Conservation (phyloP, 2,888 invertebrate genomes). For the Leptinotarsa peninsularis region DNA sequence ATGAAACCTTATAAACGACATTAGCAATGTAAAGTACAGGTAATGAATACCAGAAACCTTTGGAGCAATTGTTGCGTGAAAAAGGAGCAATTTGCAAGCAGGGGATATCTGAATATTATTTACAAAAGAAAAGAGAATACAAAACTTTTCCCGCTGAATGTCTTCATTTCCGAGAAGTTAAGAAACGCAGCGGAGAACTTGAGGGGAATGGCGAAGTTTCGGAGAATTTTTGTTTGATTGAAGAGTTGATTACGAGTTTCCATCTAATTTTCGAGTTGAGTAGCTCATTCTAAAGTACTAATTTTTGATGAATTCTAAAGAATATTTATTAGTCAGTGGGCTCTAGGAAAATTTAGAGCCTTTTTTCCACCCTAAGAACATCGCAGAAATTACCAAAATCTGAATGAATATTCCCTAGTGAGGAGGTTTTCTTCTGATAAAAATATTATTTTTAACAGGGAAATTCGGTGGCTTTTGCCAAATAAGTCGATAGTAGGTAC, state of each 20-base stretch:
- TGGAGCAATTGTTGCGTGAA: conserved; percentile 9
- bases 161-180: conserved; percentile 2
- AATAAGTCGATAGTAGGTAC: too few relatives aligned
- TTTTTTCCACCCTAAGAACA: too few relatives aligned
- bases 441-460: too few relatives aligned
- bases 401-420: neutral
- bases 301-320: neutral
- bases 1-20: neutral
- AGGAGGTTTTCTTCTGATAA: too few relatives aligned
- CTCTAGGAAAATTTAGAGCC: neutral
- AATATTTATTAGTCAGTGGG: neutral
- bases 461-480: too few relatives aligned
- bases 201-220: neutral
- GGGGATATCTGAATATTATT: conserved; percentile 14
- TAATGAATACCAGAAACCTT: conserved; percentile 20
- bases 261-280: conserved; percentile 2
- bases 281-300: neutral
- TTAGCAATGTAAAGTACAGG: conserved; percentile 19
- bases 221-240: conserved; percentile 9
- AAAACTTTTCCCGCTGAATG: neutral
- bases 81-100: conserved; percentile 12
- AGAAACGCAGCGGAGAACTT: neutral
- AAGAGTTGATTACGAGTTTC: conserved; percentile 19
- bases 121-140: neutral
- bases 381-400: neutral